Conservation (phyloP, 2,113 vertebrate species). For the Grallaria varia region DNA sequence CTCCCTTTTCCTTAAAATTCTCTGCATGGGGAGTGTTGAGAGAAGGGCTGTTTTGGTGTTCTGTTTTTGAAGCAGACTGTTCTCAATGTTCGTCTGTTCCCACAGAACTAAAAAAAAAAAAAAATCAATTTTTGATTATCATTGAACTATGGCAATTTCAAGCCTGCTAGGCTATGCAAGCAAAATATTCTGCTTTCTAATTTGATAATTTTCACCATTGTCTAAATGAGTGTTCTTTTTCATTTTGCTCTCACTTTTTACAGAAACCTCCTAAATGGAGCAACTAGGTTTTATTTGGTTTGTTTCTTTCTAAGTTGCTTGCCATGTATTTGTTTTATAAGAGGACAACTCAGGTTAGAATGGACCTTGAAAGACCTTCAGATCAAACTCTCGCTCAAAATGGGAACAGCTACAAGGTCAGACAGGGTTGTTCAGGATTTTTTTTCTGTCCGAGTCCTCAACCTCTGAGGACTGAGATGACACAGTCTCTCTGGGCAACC, state of each 20-base stretch:
- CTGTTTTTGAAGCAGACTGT: neutral
- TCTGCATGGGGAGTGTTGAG: neutral
- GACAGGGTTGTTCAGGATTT: neutral
- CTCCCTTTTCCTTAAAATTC: neutral
- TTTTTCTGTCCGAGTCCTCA: neutral
- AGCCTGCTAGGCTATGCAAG: neutral
- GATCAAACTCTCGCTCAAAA: neutral
- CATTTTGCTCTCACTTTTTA: accelerated
- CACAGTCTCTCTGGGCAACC: neutral
- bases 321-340: neutral
- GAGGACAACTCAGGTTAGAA: neutral
- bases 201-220: neutral
- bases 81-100: neutral
- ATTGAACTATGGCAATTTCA: neutral
- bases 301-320: neutral
- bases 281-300: neutral
- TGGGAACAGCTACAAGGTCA: neutral
- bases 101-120: neutral
- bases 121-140: conserved; percentile 4
- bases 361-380: neutral
- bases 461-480: neutral
- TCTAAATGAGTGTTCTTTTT: neutral
- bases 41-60: neutral
- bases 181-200: neutral
- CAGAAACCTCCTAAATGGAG: neutral